Evolutionary conservation across 1,140 invertebrate genomes (phyloP), one percentile per base, ranked within the genome.

Genomic region (Aphis gossypii): DNA sequence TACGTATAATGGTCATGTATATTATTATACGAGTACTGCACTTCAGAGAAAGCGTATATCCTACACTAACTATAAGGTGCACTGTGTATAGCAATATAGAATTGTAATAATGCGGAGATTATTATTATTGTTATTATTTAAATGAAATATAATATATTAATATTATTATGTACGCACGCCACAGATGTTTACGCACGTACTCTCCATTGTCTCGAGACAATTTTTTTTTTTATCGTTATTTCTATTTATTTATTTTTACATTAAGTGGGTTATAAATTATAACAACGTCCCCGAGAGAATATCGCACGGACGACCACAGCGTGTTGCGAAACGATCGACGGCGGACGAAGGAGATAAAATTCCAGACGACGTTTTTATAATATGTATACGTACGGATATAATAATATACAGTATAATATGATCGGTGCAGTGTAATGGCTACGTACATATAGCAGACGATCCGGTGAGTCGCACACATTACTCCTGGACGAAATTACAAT

Each of bases 231-330:
- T 38, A 9, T 76, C 38, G 56, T 68, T 60, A 68, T 82, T 83
- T 38, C 44, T 35, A 11, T 48, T 23, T 76, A 82, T 91, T 93
- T 84, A 41, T 35, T 54, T 84, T 25, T 44, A 20, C 21, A 14
- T 56, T 44, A 54, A 93, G 51, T 60, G 92, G 46, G 48, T 68
- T 93, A 93, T 86, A 93, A 93, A 93, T 93, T 54, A 82, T 83
- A 44, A 18, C 92, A 83, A 48, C 41, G 44, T 91, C 41, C 38
- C 60, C 90, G 44, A 48, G 60, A 76, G n/a, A 46, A 92, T 92
- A 92, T 83, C 46, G 90, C 90, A 83, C 68, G 20, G 41, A n/a
- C 56, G 2, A 35, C 68, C 21, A 11, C 46, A 35, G 35, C 25
- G 44, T 14, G 68, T 92, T 83, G 68, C 46, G 46, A 92, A 92